Evolutionary conservation across 1,140 invertebrate species (phyloP).

Genomic region (Bradysia coprophila): DNA sequence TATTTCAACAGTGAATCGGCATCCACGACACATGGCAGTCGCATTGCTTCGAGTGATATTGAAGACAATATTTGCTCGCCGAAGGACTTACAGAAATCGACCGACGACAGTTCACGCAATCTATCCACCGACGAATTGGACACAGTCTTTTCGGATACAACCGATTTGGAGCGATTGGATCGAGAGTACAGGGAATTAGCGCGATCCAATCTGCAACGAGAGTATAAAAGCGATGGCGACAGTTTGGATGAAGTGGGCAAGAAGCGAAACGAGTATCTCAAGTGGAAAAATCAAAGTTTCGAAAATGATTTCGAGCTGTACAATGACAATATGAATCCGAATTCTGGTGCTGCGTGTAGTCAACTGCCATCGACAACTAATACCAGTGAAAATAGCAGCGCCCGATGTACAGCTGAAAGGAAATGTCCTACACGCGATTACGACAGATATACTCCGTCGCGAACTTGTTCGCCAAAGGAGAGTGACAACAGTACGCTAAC

Average conservation of each 20-base stretch:
- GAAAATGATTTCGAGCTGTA: conserved; percentile 3
- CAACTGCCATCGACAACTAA: neutral
- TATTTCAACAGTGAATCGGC: neutral
- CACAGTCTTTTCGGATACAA: conserved; percentile 3
- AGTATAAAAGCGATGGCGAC: conserved; percentile 6
- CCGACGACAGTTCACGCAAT: conserved; percentile 3
- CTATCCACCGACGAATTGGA: conserved; percentile 3
- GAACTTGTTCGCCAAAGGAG: neutral
- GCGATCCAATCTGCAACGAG: conserved; percentile 3
- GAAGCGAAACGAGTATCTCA: conserved; percentile 1
- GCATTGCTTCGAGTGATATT: conserved; percentile 2
- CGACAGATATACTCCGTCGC: no score
- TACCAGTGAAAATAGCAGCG: neutral
- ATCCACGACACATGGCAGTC: neutral
- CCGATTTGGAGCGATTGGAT: conserved; percentile 3
- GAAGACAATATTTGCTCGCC: neutral
- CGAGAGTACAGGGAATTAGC: conserved; percentile 4
- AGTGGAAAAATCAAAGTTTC: conserved; percentile 6
- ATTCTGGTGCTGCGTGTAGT: neutral
- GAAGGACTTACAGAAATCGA: conserved; percentile 1
- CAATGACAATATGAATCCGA: neutral
- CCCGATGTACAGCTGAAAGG: neutral
- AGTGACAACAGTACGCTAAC: neutral
- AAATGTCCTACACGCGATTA: no score
- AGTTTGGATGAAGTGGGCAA: conserved; percentile 5